These are phyloP conservation scores for Zelleria hepariella DNA, from an alignment of 2,888 invertebrate species.

Conservation along the genomic window DNA sequence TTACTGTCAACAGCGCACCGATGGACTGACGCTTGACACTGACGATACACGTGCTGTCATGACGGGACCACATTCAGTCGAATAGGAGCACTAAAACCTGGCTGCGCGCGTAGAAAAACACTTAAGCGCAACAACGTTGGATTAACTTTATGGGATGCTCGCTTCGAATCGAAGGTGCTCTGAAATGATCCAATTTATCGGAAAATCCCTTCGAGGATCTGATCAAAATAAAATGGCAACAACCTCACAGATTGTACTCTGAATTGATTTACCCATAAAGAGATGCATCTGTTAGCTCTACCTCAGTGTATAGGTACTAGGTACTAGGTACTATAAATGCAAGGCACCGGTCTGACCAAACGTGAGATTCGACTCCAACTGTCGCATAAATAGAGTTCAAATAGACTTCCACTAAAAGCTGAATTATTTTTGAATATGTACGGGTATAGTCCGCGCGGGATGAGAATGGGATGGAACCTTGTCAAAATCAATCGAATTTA, in stretches of 20 bases:
- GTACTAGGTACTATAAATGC: too few relatives aligned
- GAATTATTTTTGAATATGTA: too few relatives aligned
- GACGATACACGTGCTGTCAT: not conserved
- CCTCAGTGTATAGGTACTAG: too few relatives aligned
- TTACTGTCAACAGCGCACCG: constrained; percentile 29
- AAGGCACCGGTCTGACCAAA: too few relatives aligned
- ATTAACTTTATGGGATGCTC: not conserved
- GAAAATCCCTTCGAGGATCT: not conserved
- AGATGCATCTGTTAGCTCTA: too few relatives aligned
- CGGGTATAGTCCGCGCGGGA: too few relatives aligned
- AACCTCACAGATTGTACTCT: not conserved
- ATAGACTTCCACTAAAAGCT: too few relatives aligned
- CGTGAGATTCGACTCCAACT: too few relatives aligned
- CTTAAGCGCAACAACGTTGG: not conserved
- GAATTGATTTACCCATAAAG: too few relatives aligned
- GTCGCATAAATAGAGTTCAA: too few relatives aligned
- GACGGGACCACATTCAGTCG: not conserved
- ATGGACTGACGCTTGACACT: constrained; percentile 9
- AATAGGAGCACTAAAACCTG: not conserved
- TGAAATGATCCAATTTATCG: not conserved
- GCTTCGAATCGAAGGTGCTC: not conserved
- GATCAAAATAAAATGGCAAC: not conserved
- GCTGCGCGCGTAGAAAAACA: not conserved
- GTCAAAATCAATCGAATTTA: too few relatives aligned
- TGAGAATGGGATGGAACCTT: too few relatives aligned